phyloP scores from a whole-genome alignment of 2,113 vertebrate genomes.

The Ophthalmolycus amberensis region DNA sequence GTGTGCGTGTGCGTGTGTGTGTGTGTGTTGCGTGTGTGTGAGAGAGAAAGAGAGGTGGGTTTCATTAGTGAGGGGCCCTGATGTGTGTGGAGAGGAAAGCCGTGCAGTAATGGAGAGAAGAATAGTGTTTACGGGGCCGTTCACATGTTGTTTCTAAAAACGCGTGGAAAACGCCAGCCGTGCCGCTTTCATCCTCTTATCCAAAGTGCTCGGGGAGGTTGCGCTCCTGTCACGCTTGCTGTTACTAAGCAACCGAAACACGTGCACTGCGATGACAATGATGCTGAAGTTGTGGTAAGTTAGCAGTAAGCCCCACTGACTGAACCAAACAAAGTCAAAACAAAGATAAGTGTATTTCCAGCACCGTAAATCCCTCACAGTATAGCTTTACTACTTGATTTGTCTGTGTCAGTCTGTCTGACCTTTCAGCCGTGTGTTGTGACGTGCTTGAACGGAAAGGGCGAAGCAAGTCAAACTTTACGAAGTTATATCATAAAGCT shows the following conservation, averaged over 20 bases:
- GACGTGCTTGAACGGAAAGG: neutral
- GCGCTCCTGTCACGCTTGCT: neutral
- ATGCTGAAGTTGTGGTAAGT: neutral
- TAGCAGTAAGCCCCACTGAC: neutral
- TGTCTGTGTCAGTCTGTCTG: neutral
- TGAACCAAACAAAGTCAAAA: neutral
- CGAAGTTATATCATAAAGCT: neutral
- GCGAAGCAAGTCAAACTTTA: neutral
- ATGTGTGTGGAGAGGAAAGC: slow-evolving; percentile 60
- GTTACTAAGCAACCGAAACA: slow-evolving; percentile 1
- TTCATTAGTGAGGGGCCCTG: slow-evolving; percentile 63
- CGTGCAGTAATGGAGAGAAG: slow-evolving; percentile 37
- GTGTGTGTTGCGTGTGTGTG: neutral
- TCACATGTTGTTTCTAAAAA: neutral
- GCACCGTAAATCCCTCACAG: neutral
- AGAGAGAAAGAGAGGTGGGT: slow-evolving; percentile 16
- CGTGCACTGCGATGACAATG: neutral
- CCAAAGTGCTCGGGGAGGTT: neutral
- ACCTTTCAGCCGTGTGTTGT: neutral
- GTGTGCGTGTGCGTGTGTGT: neutral
- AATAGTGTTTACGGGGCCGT: neutral
- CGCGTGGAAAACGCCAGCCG: neutral
- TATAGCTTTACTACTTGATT: neutral
- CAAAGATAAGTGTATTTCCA: neutral
- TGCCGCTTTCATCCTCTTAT: neutral